phyloP scores from a whole-genome alignment of 2,113 vertebrate genomes.

The Percopsis transmontana region DNA sequence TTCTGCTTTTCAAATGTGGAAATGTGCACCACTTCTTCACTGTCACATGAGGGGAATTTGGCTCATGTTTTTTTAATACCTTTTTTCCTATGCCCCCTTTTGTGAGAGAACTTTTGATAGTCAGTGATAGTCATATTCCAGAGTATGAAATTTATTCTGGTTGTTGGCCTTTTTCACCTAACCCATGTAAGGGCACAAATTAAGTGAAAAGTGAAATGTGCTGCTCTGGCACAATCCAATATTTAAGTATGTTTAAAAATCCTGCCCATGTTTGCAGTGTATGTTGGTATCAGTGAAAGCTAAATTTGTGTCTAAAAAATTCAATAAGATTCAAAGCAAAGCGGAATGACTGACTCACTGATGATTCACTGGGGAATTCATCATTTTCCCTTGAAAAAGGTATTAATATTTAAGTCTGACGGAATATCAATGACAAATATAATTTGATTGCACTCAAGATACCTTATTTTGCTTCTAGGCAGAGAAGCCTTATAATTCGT shows the following conservation, averaged over 20 bases:
- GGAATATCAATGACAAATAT: constrained; percentile 57
- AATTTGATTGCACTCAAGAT: constrained; percentile 49
- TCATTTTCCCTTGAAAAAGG: constrained; percentile 19
- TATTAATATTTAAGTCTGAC: constrained; percentile 49
- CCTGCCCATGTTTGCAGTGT: constrained; percentile 28
- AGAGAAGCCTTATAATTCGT: neutral
- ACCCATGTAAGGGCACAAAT: constrained; percentile 41
- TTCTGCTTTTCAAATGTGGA: constrained; percentile 45
- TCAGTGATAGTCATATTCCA: constrained; percentile 53
- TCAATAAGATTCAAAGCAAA: constrained; percentile 36
- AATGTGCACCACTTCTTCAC: constrained; percentile 33
- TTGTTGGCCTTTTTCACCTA: constrained; percentile 36
- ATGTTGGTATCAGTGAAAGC: constrained; percentile 47
- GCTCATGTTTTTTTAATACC: constrained; percentile 64
- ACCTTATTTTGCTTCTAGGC: constrained; percentile 19
- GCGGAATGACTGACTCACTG: constrained; percentile 51
- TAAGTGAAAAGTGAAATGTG: constrained; percentile 57
- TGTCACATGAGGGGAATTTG: constrained; percentile 40
- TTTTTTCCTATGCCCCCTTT: constrained; percentile 35
- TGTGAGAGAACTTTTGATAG: constrained; percentile 46
- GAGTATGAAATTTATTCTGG: constrained; percentile 47
- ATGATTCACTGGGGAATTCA: constrained; percentile 51
- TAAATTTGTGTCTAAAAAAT: constrained; percentile 36
- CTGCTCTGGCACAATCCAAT: constrained; percentile 53
- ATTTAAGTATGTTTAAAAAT: constrained; percentile 61